Evolutionary conservation across 2,888 invertebrate genomes (phyloP), one percentile per base, ranked within the genome.

Genomic region (Linnaemya vulpina): DNA sequence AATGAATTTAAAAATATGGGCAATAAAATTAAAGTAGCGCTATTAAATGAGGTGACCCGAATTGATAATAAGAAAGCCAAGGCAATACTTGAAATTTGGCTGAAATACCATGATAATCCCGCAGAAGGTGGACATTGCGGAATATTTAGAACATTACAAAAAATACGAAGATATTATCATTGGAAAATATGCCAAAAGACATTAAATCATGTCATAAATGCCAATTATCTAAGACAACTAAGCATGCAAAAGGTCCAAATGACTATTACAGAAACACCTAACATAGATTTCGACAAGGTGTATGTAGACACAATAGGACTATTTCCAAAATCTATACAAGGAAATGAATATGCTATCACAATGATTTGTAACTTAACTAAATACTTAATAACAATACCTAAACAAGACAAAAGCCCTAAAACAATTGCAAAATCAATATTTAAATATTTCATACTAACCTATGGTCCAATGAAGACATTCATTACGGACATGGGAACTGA

Each of bases 71-170:
- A 53, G 53, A 53, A 53, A 2, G 53, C 11, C 22, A 53, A 53
- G 53, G 53, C 22, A 22, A 53, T 53, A 22, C 53, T 53, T 53
- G 53, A 53, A 7, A 22, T 53, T 10, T 22, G 20, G 53, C 53
- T 53, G 22, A 53, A 53, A 22, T 22, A 53, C 22, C 53, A 20
- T 22, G 22, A 53, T 53, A 22, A 53, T 53, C 53, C 53, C 53
- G 3, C 11, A 11, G 53, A 53, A n/a, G n/a, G n/a, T 10, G 53
- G n/a, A n/a, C n/a, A n/a, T n/a, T n/a, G n/a, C n/a, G n/a, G n/a
- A n/a, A n/a, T n/a, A n/a, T n/a, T n/a, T 2, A 53, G 53, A 10
- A 53, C 53, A 53, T 53, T 53, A 22, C 22, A 22, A 3, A 53
- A 4, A 53, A 53, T 22, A 53, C 8, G 22, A 2, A 53, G 10